These are phyloP conservation scores for Oxytorus armatus DNA, from an alignment of 2,888 invertebrate species.

Conservation along the genomic window DNA sequence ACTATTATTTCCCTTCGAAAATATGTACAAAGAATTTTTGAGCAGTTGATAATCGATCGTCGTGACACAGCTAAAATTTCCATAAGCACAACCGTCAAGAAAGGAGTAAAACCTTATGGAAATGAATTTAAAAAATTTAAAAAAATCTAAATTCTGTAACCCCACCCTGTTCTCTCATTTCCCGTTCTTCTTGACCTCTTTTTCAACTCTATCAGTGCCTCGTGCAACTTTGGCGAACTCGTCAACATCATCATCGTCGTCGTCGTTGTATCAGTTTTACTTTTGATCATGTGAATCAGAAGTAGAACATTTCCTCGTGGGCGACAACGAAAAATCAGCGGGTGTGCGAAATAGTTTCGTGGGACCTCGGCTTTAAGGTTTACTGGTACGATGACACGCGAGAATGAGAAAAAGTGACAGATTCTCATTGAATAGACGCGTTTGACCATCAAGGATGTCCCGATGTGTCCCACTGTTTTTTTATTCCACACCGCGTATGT, in stretches of 20 bases:
- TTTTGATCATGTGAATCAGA: constrained; percentile 70
- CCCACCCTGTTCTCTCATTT: constrained; percentile 35
- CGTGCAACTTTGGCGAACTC: constrained; percentile 31
- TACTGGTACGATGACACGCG: constrained; percentile 64
- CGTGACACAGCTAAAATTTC: too few relatives aligned
- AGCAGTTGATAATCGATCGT: too few relatives aligned
- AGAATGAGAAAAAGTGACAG: constrained; percentile 11
- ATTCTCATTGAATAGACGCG: constrained; percentile 52
- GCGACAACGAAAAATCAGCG: constrained; percentile 58
- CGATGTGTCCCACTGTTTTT: too few relatives aligned
- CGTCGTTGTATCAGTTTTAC: constrained; percentile 59
- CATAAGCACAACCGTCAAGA: too few relatives aligned
- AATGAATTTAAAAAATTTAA: too few relatives aligned
- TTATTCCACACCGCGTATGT: too few relatives aligned
- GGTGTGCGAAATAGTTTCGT: constrained; percentile 68
- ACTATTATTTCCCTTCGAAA: too few relatives aligned
- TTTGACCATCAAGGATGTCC: constrained; percentile 35
- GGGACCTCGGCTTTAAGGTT: constrained; percentile 72
- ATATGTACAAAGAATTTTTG: too few relatives aligned
- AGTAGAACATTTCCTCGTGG: constrained; percentile 68
- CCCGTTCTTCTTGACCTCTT: constrained; percentile 51
- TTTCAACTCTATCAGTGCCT: constrained; percentile 36
- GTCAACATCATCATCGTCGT: constrained; percentile 34
- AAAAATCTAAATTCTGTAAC: too few relatives aligned
- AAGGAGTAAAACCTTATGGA: too few relatives aligned